Evolutionary conservation across 2,797 vertebrate genomes (phyloP), one percentile per base, ranked within the genome.

Genomic region (Megaceryle alcyon): DNA sequence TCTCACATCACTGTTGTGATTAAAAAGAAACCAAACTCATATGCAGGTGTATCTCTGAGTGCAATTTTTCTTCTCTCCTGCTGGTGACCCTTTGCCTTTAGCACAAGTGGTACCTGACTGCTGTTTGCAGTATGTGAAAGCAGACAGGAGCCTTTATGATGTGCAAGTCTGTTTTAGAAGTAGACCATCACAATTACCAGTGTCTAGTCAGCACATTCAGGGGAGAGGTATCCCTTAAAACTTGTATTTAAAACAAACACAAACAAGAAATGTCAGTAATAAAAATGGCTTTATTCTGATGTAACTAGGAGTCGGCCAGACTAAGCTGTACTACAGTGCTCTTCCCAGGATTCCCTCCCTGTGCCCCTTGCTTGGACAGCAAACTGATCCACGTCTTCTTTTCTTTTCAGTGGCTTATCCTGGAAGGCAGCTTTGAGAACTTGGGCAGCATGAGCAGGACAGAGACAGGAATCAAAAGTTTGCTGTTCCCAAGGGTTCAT

Each of bases 401-500:
- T 80, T 23, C 44, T 46, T 46, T 46, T 46, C 46, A 16, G 18
- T 5, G 10, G 28, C 11, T 82, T 41, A 23, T 15, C 9, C n/a
- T 2, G 7, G 8, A 39, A 39, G 33, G 6, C 0, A 2, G 31
- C 48, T 77, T 46, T 23, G 44, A 66, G 57, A 66, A 37, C 22
- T 15, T 1, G 1, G 7, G 57, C 54, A n/a, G 33, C 3, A 4
- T 0, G 3, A 86, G 5, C 20, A 13, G 10, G 16, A 33, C 28
- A 33, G 7, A 28, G 21, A 5, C 0, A 0, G 22, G 41, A 46
- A 61, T 3, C 3, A 0, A 4, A 17, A 71, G 18, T 44, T 43
- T 12, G 31, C 29, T 1, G 0, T 39, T 48, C 14, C 23, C 0
- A 2, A 4, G 41, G 1, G 10, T 3, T 13, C 22, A 26, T 33